Evolutionary conservation across 2,797 vertebrate species (phyloP).

Genomic region (Chaetodon trifasciatus): DNA sequence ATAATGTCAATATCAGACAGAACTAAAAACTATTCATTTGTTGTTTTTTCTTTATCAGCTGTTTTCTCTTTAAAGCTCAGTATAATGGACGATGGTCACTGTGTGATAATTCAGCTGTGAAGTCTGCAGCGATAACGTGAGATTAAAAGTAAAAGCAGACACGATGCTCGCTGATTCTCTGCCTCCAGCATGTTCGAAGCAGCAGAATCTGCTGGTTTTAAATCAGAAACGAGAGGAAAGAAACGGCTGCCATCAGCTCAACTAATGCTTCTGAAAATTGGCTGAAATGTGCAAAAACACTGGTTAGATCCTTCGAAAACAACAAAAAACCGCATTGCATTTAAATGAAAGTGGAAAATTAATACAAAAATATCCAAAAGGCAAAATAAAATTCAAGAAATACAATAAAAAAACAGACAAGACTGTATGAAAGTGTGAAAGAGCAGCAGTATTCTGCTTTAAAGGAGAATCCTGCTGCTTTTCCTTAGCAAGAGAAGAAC

Average conservation of each 20-base stretch:
- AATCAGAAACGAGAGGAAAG: background rate
- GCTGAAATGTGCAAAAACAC: conserved; percentile 41
- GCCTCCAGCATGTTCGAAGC: background rate
- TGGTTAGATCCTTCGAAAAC: background rate
- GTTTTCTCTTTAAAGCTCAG: background rate
- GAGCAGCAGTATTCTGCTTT: conserved; percentile 11
- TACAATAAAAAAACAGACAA: background rate
- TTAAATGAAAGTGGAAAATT: background rate
- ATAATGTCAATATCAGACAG: no score
- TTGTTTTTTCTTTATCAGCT: no score
- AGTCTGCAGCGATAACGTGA: background rate
- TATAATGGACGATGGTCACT: background rate
- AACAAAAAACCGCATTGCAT: background rate
- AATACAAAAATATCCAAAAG: background rate
- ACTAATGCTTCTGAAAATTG: background rate
- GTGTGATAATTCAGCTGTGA: background rate
- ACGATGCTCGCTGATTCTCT: background rate
- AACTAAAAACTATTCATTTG: background rate
- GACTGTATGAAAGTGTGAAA: background rate
- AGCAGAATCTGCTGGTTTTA: background rate
- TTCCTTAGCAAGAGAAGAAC: conserved; percentile 15
- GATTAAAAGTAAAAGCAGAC: background rate
- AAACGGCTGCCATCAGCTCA: background rate
- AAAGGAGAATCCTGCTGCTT: background rate
- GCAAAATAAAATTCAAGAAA: background rate